Evolutionary conservation across 2,797 vertebrate species (phyloP).

Genomic region (Rachycentron canadum): DNA sequence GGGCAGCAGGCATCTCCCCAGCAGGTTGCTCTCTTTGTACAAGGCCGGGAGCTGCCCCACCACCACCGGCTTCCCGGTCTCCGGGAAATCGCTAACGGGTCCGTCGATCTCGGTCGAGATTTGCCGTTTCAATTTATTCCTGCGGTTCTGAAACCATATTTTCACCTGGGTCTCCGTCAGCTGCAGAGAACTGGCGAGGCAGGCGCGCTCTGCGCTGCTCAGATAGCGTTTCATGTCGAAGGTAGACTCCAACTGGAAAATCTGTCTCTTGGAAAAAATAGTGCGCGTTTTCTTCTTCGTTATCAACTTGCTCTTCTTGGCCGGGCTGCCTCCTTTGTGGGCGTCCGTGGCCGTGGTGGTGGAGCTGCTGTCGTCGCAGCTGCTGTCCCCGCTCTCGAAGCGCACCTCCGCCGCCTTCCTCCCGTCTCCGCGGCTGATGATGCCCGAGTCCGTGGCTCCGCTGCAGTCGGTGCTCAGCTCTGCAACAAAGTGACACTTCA

Average conservation of each 20-base stretch:
- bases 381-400: slow-evolving; percentile 84
- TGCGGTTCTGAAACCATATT: slow-evolving; percentile 90
- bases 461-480: slow-evolving; percentile 67
- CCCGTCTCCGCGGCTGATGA: slow-evolving; percentile 64
- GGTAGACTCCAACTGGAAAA: slow-evolving; percentile 90
- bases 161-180: slow-evolving; percentile 88
- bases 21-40: slow-evolving; percentile 88
- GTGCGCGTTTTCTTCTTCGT: slow-evolving; percentile 91
- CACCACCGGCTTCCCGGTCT: slow-evolving; percentile 79
- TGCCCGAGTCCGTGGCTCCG: slow-evolving; percentile 47
- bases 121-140: slow-evolving; percentile 90
- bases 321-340: slow-evolving; percentile 46
- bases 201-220: slow-evolving; percentile 92
- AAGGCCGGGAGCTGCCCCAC: slow-evolving; percentile 84
- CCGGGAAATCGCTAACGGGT: slow-evolving; percentile 80
- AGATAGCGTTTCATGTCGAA: slow-evolving; percentile 90
- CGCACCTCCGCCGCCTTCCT: slow-evolving; percentile 61
- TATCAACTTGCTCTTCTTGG: slow-evolving; percentile 84
- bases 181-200: slow-evolving; percentile 90
- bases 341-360: slow-evolving; percentile 57
- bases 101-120: slow-evolving; percentile 87
- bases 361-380: slow-evolving; percentile 77
- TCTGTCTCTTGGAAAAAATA: slow-evolving; percentile 92
- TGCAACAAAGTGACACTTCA: slow-evolving; percentile 56
- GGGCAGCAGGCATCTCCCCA: slow-evolving; percentile 89